Percentiles rank a stretch among this genome's conserved stretches.
Evolutionary conservation across 1,140 invertebrate species (phyloP).

Genomic region (Zaprionus ghesquierei): DNA sequence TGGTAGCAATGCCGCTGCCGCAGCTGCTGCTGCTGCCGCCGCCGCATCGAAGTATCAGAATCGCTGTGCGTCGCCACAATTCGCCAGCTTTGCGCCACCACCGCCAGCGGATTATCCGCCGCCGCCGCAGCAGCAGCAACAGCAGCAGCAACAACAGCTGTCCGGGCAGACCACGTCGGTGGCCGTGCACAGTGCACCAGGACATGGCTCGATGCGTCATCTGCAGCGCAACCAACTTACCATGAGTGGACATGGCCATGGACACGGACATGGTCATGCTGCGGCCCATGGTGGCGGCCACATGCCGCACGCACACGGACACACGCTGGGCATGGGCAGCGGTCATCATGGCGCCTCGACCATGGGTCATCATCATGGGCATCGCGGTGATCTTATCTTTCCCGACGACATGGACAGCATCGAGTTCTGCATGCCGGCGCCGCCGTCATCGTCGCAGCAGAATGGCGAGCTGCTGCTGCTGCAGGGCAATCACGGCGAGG

Average conservation of each 20-base stretch:
- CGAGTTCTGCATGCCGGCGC: slow-evolving; percentile 75
- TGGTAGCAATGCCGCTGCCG: slow-evolving; percentile 33
- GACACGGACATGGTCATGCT: slow-evolving; percentile 31
- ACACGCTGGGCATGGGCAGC: slow-evolving; percentile 21
- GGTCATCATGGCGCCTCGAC: slow-evolving; percentile 50
- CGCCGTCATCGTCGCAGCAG: slow-evolving; percentile 57
- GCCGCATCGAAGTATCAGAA: slow-evolving; percentile 70
- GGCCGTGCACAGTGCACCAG: slow-evolving; percentile 60
- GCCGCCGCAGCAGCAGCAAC: slow-evolving; percentile 34
- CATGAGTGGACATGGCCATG: slow-evolving; percentile 37
- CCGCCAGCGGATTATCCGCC: slow-evolving; percentile 66
- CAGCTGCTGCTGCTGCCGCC: slow-evolving; percentile 31
- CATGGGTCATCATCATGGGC: slow-evolving; percentile 60
- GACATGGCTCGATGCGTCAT: slow-evolving; percentile 51
- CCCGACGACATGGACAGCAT: slow-evolving; percentile 80
- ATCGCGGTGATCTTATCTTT: slow-evolving; percentile 69
- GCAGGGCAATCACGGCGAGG: slow-evolving; percentile 61
- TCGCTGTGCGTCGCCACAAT: slow-evolving; percentile 74
- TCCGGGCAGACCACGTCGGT: slow-evolving; percentile 54
- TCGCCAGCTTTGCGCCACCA: slow-evolving; percentile 63
- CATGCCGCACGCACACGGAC: slow-evolving; percentile 17
- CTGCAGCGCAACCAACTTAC: slow-evolving; percentile 55
- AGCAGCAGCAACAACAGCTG: slow-evolving; percentile 37
- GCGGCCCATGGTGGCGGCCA: slow-evolving; percentile 5
- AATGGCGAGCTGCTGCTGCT: slow-evolving; percentile 69